Evolutionary conservation across 2,888 invertebrate genomes (phyloP), one percentile per base, ranked within the genome.

Genomic region (Clunio marinus): DNA sequence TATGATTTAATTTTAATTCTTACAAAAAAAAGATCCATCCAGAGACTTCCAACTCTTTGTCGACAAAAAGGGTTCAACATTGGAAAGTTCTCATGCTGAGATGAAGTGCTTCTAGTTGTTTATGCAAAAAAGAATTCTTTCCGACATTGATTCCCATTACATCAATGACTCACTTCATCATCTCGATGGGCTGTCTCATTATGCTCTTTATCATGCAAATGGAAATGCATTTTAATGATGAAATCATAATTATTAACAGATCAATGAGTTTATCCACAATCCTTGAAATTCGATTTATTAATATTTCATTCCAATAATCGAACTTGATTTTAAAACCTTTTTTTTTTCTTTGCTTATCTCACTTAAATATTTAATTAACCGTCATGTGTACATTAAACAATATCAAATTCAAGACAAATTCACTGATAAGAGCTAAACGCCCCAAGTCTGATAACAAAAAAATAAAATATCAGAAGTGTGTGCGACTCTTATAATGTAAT

Each of bases 241-340:
- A 55, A 66, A n/a, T n/a, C n/a, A n/a, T 66, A 20, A 35, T 55
- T 66, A 66, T 66, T 55, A 32, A 66, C 66, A 66, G 66, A 55
- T 66, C 55, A 66, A 55, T 66, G 32, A 66, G n/a, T n/a, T n/a
- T n/a, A n/a, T n/a, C n/a, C n/a, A n/a, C n/a, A n/a, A n/a, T n/a
- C n/a, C n/a, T n/a, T n/a, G n/a, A n/a, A n/a, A n/a, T n/a, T n/a
- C n/a, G n/a, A n/a, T n/a, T n/a, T n/a, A n/a, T n/a, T n/a, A n/a
- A n/a, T n/a, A n/a, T n/a, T n/a, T n/a, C n/a, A n/a, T n/a, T n/a
- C n/a, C n/a, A n/a, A n/a, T n/a, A n/a, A n/a, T n/a, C n/a, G n/a
- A n/a, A n/a, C n/a, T n/a, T n/a, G n/a, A n/a, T n/a, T n/a, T n/a
- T n/a, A n/a, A n/a, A n/a, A n/a, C n/a, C n/a, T 51, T 17, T 7